These are phyloP conservation scores for Sinelater perroti DNA, from an alignment of 2,888 invertebrate genomes.

Conservation along the genomic window DNA sequence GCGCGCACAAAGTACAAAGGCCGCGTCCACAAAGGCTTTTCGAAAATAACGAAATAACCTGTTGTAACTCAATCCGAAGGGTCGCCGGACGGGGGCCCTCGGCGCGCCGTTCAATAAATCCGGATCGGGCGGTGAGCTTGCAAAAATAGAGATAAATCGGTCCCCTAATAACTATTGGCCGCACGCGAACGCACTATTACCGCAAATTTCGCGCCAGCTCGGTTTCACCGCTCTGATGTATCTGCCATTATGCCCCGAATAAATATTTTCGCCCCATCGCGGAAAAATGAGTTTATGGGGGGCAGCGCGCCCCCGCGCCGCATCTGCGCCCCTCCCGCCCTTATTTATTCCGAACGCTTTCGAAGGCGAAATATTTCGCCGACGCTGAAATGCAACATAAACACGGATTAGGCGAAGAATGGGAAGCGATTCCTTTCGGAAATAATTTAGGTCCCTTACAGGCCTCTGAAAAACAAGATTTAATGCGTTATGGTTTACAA, in stretches of 20 bases:
- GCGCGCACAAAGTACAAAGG: conserved; percentile 12
- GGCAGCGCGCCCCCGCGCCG: neutral
- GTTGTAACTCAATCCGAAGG: conserved; percentile 27
- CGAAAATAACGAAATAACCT: conserved; percentile 30
- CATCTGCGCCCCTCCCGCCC: too few species aligned
- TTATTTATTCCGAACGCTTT: too few species aligned
- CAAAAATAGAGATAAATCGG: conserved; percentile 33
- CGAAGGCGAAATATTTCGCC: too few species aligned
- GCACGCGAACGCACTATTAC: conserved; percentile 32
- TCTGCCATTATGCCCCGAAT: conserved; percentile 6
- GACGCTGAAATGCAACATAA: too few species aligned
- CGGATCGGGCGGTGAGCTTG: conserved; percentile 23
- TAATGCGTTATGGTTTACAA: too few species aligned
- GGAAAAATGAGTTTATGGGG: conserved; percentile 2
- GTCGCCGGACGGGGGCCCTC: conserved; percentile 1
- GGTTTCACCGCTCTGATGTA: conserved; percentile 13
- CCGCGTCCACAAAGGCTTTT: conserved; percentile 18
- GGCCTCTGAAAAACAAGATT: too few species aligned
- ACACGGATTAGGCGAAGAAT: too few species aligned
- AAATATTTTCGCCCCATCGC: conserved; percentile 15
- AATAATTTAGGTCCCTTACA: too few species aligned
- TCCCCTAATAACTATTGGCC: conserved; percentile 24
- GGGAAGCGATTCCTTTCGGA: too few species aligned
- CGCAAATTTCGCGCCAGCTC: conserved; percentile 19
- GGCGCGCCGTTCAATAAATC: conserved; percentile 22